Evolutionary conservation across 2,113 vertebrate species (phyloP), one percentile per base, ranked within the genome.

Genomic region (Microcebus murinus): DNA sequence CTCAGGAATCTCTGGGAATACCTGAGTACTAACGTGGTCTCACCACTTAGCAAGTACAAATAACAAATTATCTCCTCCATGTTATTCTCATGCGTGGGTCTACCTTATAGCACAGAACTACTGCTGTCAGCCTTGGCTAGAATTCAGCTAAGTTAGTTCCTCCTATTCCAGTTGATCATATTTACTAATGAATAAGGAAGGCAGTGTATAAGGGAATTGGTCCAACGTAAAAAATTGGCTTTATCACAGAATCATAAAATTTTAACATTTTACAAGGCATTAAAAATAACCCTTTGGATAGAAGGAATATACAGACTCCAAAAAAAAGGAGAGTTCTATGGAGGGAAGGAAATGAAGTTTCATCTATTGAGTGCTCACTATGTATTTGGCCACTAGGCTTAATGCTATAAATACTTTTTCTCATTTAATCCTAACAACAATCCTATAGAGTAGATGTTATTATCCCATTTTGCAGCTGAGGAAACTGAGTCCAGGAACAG

Each of bases 281-380:
- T 94, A 92, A 87, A 71, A 84, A 76, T 85, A 88, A 77, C 29
- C 50, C 55, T 68, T 88, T 76, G 42, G 45, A 39, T 81, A 86
- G 76, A 27, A 92, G 74, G 34, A 88, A 61, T 52, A 92, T 63
- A 31, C 15, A 88, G 34, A 87, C 13, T 83, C 23, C 14, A 55
- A 76, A 55, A 55, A 61, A 76, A 79, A 88, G 50, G 77, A 77
- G 31, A 45, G 39, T 86, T 77, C 18, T 89, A 14, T 39, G 50
- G 17, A 65, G 20, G 18, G 11, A 91, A 94, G 13, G 39, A 76
- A 79, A 65, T 36, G 14, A 52, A 52, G 42, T 82, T 76, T 79
- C 12, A 52, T 48, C 2, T 27, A 55, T 6, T 87, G 29, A 68
- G 27, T 94, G 29, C 3, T 79, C 14, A 39, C 31, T 42, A 23